Conservation (phyloP, 2,797 vertebrate species). For the Cuniculus paca region DNA sequence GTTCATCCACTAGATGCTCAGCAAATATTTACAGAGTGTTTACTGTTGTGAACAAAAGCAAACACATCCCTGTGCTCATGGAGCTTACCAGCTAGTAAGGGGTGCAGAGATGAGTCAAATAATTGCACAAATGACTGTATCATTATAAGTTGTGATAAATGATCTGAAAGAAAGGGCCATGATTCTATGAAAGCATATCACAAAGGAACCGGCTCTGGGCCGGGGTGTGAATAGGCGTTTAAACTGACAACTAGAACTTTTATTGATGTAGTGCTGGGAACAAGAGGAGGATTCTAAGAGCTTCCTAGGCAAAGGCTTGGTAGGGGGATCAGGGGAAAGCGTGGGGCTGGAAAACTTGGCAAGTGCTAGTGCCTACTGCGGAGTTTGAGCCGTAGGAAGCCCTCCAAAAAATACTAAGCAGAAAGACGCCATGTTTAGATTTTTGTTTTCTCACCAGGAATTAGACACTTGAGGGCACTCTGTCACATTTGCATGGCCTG, state of each 20-base stretch:
- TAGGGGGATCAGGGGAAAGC: fast-evolving
- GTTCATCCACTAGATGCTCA: background rate
- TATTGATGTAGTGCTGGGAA: background rate
- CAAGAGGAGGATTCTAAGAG: background rate
- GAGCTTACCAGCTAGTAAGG: background rate
- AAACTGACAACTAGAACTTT: slow-evolving; percentile 4
- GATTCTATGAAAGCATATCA: background rate
- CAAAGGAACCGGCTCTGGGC: background rate
- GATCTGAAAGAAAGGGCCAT: background rate
- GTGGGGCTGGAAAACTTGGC: background rate
- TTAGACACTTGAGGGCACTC: background rate
- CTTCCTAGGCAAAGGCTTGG: background rate
- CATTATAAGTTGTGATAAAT: background rate
- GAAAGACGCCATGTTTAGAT: background rate
- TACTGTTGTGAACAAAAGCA: background rate
- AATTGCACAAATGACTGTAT: background rate
- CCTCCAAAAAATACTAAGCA: background rate
- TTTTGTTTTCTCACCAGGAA: slow-evolving; percentile 5
- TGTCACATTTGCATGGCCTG: background rate
- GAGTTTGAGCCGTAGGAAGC: background rate
- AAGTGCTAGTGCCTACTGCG: background rate
- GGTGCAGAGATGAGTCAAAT: background rate
- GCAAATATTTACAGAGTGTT: background rate
- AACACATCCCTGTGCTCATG: background rate
- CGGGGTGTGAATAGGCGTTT: background rate